phyloP scores from a whole-genome alignment of 2,888 invertebrate genomes.

The Drosophila mimica region DNA sequence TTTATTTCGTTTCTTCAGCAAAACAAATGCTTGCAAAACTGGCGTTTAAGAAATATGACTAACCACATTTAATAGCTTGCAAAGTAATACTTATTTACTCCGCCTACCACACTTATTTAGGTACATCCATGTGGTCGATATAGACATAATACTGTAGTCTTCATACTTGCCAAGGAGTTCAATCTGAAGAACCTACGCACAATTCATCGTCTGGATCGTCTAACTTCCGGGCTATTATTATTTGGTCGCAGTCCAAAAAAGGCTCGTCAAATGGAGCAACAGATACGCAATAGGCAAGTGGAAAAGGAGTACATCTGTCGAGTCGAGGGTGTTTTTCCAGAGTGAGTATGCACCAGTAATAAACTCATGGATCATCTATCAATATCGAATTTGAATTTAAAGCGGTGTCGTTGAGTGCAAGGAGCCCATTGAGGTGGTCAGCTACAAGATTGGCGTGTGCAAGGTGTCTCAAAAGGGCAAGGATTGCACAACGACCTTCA shows the following conservation, averaged over 20 bases:
- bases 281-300: slow-evolving; percentile 95
- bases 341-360: slow-evolving; percentile 87
- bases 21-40: neutral
- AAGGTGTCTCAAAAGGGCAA: slow-evolving; percentile 97
- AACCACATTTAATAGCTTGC: neutral
- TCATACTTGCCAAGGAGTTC: slow-evolving; percentile 98
- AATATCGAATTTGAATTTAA: slow-evolving; percentile 75
- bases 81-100: neutral
- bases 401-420: slow-evolving; percentile 93
- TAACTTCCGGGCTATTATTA: slow-evolving; percentile 96
- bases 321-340: slow-evolving; percentile 97
- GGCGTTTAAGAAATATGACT: neutral
- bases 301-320: slow-evolving; percentile 98
- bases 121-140: slow-evolving; percentile 99
- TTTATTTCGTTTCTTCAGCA: neutral
- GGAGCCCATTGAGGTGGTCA: slow-evolving; percentile 96
- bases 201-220: slow-evolving; percentile 97
- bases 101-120: slow-evolving; percentile 84
- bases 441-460: slow-evolving; percentile 98
- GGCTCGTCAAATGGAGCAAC: slow-evolving; percentile 97
- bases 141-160: slow-evolving; percentile 98
- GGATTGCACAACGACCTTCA: slow-evolving; percentile 95
- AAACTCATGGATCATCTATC: rapidly evolving
- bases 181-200: slow-evolving; percentile 96
- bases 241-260: slow-evolving; percentile 97